A percentile compares a stretch with the other conserved stretches of the same genome.
Evolutionary conservation across 2,888 invertebrate species (phyloP).

Genomic region (Colostygia pectinataria): DNA sequence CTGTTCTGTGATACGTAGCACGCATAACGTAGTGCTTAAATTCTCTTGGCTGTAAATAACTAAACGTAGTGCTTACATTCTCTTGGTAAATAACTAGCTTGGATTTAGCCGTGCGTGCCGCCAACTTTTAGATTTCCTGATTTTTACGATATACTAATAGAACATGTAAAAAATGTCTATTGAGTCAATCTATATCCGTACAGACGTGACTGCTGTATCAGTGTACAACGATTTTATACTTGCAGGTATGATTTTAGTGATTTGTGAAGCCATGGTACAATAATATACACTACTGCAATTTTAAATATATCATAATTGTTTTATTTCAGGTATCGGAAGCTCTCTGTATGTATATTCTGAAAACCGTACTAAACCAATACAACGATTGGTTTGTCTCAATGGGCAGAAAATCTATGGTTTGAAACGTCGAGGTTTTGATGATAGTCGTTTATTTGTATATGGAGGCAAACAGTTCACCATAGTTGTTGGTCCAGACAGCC

Average conservation of each 20-base stretch:
- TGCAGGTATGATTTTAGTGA: slow-evolving; percentile 67
- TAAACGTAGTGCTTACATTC: too few relatives aligned
- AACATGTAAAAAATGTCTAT: slow-evolving; percentile 4
- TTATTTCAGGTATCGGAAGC: slow-evolving; percentile 81
- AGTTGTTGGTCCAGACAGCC: slow-evolving; percentile 27
- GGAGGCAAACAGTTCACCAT: slow-evolving; percentile 82
- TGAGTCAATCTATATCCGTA: slow-evolving; percentile 44
- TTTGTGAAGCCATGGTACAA: too few relatives aligned
- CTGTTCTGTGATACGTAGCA: too few relatives aligned
- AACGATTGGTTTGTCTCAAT: slow-evolving; percentile 50
- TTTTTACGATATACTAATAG: too few relatives aligned
- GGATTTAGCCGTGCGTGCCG: too few relatives aligned
- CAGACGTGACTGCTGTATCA: slow-evolving; percentile 80
- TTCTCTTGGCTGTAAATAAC: too few relatives aligned
- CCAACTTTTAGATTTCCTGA: too few relatives aligned
- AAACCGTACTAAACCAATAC: slow-evolving; percentile 38
- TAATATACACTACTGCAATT: too few relatives aligned
- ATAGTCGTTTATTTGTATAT: slow-evolving; percentile 69
- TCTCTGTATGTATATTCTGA: slow-evolving; percentile 58
- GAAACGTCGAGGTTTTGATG: slow-evolving; percentile 46
- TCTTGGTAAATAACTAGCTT: too few relatives aligned
- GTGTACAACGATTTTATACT: slow-evolving; percentile 61
- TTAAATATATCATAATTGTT: too few relatives aligned
- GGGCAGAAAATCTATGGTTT: slow-evolving; percentile 85
- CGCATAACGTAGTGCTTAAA: too few relatives aligned